Conservation (phyloP, 2,113 vertebrate genomes). For the Pituophis catenifer region DNA sequence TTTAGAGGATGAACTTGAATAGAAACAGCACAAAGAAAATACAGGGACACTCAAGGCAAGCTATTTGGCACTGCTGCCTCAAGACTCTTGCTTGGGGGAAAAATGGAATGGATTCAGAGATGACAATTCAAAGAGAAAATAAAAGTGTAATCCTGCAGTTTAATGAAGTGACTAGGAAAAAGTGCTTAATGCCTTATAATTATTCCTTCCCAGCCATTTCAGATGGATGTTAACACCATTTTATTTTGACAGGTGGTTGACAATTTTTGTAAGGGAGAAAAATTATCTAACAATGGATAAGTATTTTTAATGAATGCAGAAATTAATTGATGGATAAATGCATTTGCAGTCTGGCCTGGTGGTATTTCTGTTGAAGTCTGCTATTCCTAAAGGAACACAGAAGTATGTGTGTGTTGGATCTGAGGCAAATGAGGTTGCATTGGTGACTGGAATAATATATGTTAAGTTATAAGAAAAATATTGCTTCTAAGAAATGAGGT, state of each 20-base stretch:
- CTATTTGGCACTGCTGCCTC: neutral
- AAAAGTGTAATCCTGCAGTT: neutral
- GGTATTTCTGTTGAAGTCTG: neutral
- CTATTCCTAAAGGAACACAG: neutral
- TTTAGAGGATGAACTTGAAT: neutral
- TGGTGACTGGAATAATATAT: neutral
- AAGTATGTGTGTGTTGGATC: neutral
- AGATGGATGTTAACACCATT: neutral
- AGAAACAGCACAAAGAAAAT: neutral
- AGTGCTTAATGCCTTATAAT: neutral
- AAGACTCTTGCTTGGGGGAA: neutral
- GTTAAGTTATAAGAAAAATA: neutral
- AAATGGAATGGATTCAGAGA: neutral
- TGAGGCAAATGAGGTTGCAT: neutral
- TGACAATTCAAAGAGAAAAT: neutral
- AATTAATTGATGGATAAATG: neutral
- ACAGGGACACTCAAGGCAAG: neutral
- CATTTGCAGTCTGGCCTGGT: neutral
- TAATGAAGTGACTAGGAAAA: neutral
- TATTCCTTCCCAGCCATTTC: neutral
- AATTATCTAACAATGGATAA: neutral
- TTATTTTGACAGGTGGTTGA: neutral
- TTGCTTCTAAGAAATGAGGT: neutral
- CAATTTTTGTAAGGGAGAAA: neutral
- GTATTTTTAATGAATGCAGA: neutral